Evolutionary conservation across 2,113 vertebrate species (phyloP), one percentile per base, ranked within the genome.

Genomic region (human): DNA sequence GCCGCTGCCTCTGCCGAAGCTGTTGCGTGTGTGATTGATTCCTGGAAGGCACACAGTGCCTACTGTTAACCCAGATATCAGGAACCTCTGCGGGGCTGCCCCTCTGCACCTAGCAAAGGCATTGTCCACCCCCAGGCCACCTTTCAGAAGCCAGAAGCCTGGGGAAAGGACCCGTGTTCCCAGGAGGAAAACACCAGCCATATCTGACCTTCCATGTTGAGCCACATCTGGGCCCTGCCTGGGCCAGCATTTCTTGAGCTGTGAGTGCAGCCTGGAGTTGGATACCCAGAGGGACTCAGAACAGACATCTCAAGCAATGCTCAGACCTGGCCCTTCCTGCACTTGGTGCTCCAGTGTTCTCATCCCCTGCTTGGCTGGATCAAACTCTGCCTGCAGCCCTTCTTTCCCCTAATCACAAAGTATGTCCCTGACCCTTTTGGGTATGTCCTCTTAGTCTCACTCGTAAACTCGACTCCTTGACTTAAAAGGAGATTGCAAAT

Each of bases 271-370:
- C 5, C 0, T 14, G 84, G 48, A 23, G 11, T 1, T 30, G 76
- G 55, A 55, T 22, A 23, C n/a, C 22, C 35, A 7, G 2, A 50
- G 32, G 30, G 20, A 13, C 22, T 3, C 32, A 1, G n/a, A 30
- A 1, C 50, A 38, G 75, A 45, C 5, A 11, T 27, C 16, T 0
- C 0, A 9, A 22, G 43, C 1, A 1, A 35, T 30, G 2, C 23
- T 27, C 5, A 5, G 25, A 61, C 35, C 23, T 10, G 6, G 13
- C 9, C 30, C 4, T 30, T 8, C 20, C 38, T 12, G 0, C 2
- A 0, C 57, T 35, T 1, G 0, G 35, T 9, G 0, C 23, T 64
- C 3, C 17, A n/a, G 59, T 3, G 2, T 11, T 35, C 20, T 20
- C 16, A 0, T 6, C 38, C 4, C 40, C 30, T 16, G 8, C 23